These are phyloP conservation scores for Galeopsomyia nigrocyanea DNA, from an alignment of 2,888 invertebrate genomes.

Conservation along the genomic window DNA sequence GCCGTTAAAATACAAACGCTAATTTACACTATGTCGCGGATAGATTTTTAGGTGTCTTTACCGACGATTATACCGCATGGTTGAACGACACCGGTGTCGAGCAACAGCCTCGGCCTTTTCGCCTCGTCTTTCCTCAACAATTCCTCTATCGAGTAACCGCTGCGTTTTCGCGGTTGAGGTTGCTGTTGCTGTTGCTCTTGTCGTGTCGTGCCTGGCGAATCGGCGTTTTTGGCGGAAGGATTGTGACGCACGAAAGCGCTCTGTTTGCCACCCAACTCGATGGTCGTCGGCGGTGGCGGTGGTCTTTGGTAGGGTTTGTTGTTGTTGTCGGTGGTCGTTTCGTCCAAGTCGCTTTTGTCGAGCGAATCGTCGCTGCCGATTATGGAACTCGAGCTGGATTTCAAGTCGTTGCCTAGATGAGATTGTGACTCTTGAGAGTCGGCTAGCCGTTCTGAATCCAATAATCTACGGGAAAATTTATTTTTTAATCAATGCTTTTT, in stretches of 20 bases:
- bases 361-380: conserved; percentile 74
- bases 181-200: conserved; percentile 50
- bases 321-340: conserved; percentile 52
- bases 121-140: conserved; percentile 84
- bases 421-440: conserved; percentile 56
- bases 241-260: conserved; percentile 59
- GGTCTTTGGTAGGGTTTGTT: conserved; percentile 61
- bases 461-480: conserved; percentile 51
- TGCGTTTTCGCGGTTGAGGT: conserved; percentile 74
- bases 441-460: conserved; percentile 61
- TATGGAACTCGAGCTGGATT: conserved; percentile 71
- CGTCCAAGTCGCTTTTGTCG: conserved; percentile 70
- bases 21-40: conserved; percentile 30
- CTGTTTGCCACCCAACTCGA: conserved; percentile 62
- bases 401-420: conserved; percentile 64
- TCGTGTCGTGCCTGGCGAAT: background rate
- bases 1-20: conserved; percentile 7
- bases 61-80: conserved; percentile 74
- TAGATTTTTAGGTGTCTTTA: conserved; percentile 60
- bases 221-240: background rate
- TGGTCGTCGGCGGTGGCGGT: conserved; percentile 57
- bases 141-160: conserved; percentile 91
- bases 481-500: conserved; percentile 3
- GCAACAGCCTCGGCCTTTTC: conserved; percentile 66
- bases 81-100: conserved; percentile 71